Evolutionary conservation across 30 jellyfish, hydroid and myxozoan species (phyloP).

Genomic region (Hydra vulgaris): DNA sequence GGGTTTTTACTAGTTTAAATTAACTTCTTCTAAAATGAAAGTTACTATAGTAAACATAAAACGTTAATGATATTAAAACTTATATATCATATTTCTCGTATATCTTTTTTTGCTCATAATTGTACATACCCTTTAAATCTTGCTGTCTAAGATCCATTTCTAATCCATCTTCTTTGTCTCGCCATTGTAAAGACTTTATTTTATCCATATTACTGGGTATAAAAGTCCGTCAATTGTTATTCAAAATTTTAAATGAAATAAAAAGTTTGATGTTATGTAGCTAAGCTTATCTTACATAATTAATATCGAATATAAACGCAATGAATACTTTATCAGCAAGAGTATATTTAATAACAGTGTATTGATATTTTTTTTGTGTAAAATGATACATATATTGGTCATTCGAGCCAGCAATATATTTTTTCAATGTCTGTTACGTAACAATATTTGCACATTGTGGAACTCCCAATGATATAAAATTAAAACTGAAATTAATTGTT

Average conservation of each 20-base stretch:
- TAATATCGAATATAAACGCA: background rate
- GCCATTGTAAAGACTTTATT: background rate
- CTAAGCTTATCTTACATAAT: background rate
- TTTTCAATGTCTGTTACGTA: background rate
- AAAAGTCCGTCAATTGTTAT: background rate
- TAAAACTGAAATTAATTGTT: background rate
- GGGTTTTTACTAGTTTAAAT: too few species aligned
- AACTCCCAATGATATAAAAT: background rate
- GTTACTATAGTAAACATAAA: too few species aligned
- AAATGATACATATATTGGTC: background rate
- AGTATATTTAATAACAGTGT: background rate
- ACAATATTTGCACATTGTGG: too few species aligned
- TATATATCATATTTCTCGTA: too few species aligned
- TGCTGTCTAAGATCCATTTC: background rate
- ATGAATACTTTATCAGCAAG: background rate
- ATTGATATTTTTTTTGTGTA: background rate
- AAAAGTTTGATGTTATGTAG: background rate
- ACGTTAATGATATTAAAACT: too few species aligned
- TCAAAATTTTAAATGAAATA: too few species aligned
- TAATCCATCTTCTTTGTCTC: background rate
- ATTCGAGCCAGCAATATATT: background rate
- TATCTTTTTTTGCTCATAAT: background rate
- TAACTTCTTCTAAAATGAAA: too few species aligned
- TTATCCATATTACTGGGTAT: background rate
- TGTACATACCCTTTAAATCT: background rate